Base-by-base conservation (phyloP, 2,888 invertebrate genomes). In the Clanis bilineata region DNA sequence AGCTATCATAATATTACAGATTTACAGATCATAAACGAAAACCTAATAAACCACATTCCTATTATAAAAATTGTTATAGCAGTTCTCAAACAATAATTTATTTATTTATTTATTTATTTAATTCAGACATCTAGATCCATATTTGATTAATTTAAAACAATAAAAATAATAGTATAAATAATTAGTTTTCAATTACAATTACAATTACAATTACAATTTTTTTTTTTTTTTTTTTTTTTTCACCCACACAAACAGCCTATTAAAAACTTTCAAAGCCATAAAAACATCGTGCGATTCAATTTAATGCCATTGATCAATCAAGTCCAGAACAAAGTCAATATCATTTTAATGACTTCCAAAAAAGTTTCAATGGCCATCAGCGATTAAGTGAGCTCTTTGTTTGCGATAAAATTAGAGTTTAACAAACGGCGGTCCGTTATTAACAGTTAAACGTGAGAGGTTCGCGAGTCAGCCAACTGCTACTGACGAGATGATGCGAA, bases 381-480 rank as follows among this genome's bases (percentile, higher is more conserved):
- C 55, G 32, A 58, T 43, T 22, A 23, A 56, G 22, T 25, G 5
- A 56, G 22, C 38, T 56, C 21, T 56, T 51, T 58, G 38, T 47
- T 23, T 47, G 38, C 45, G 15, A 58, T 58, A 38, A 60, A 63
- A 64, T 71, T 65, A 68, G 61, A 66, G 68, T 71, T 70, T 65
- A 56, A 68, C 65, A 74, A 73, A 75, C 71, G 72, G 73, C 72
- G 69, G 69, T 67, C 76, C 72, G 77, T 79, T 79, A 80, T 72
- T 76, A 77, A 79, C 75, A 67, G 78, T 75, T 75, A 58, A 58
- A 51, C 28, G 58, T 39, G 45, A 58, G 58, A 58, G 58, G 39
- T 38, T 38, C 25, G 58, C 25, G 12, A 57, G 57, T 44, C 15
- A 22, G 36, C 45, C 51, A 47, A 18, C 15, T n/a, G 45, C 45